Conservation (phyloP, 2,113 vertebrate species). For the Gadus chalcogrammus region DNA sequence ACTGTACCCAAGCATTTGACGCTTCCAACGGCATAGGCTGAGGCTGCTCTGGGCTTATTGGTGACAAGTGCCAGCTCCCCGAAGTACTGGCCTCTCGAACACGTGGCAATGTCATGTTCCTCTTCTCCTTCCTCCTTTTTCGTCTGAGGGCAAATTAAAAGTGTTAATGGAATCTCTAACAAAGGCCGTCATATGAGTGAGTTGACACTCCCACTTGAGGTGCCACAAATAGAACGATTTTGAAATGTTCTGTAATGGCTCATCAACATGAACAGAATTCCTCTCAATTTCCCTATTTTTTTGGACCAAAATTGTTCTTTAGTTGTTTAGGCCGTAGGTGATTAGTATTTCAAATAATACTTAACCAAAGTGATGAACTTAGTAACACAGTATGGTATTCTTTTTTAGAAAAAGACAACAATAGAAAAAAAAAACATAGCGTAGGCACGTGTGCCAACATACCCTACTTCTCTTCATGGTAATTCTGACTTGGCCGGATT, state of each 20-base stretch:
- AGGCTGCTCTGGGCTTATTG: constrained; percentile 95
- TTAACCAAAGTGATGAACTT: neutral
- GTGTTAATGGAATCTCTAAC: neutral
- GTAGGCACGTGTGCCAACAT: constrained; percentile 37
- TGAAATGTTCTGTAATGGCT: no score
- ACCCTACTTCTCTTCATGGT: constrained; percentile 96
- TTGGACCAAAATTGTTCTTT: no score
- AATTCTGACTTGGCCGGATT: constrained; percentile 97
- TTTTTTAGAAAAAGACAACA: no score
- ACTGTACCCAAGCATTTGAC: constrained; percentile 95
- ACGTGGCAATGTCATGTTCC: constrained; percentile 89
- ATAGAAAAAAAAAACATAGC: no score
- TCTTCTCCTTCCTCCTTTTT: constrained; percentile 76
- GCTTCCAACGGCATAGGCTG: constrained; percentile 92
- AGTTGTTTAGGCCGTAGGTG: neutral
- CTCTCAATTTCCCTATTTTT: no score
- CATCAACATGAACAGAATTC: no score
- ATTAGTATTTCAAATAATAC: neutral
- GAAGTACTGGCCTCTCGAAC: constrained; percentile 94
- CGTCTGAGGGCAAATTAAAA: constrained; percentile 51
- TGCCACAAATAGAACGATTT: no score
- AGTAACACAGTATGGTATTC: neutral
- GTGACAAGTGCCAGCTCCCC: constrained; percentile 96
- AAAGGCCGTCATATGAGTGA: no score
- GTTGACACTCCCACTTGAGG: no score